Evolutionary conservation across 2,888 invertebrate species (phyloP), one percentile per base, ranked within the genome.

Genomic region (Panzeria rudis): DNA sequence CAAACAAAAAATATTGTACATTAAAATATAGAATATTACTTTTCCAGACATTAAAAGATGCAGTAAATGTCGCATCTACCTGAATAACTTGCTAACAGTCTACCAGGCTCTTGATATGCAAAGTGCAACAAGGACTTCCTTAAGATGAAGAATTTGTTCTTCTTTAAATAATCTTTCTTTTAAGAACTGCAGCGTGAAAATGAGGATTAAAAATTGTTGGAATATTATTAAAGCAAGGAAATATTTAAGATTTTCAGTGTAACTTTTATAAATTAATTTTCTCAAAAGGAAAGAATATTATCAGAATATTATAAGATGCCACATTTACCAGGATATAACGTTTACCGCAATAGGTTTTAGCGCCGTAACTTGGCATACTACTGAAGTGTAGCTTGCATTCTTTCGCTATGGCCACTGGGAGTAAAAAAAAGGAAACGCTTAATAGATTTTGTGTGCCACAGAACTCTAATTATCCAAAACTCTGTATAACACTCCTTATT

Each of bases 41-140:
- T 41, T 72, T 76, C 25, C n/a, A 62, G 47, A 23, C 73, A 56
- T 77, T 77, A 38, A 77, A 61, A 25, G 61, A 44, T 71, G 71
- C 71, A 52, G 71, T 71, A 72, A 72, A 80, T 80, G 47, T 25
- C 64, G 79, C 79, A 66, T 72, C 8, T 61, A 80, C 78, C 78
- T 78, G 78, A 50, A 15, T 38, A 47, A 47, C 38, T 78, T 15
- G 61, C 11, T 20, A 6, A 41, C 35, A 64, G 54, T 61, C 41
- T 61, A 23, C 25, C 52, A 25, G 54, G 23, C 54, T 71, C 52
- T 59, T 77, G 41, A 38, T 72, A 76, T 71, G 68, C 73, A 73
- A 75, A 81, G 56, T 69, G 73, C 54, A 76, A 69, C 75, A 75
- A 72, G 72, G 52, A 75, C 56, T 86, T 80, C 75, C 78, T 75